These are phyloP conservation scores for Melanchra persicariae DNA, from an alignment of 2,888 invertebrate species.

Conservation along the genomic window DNA sequence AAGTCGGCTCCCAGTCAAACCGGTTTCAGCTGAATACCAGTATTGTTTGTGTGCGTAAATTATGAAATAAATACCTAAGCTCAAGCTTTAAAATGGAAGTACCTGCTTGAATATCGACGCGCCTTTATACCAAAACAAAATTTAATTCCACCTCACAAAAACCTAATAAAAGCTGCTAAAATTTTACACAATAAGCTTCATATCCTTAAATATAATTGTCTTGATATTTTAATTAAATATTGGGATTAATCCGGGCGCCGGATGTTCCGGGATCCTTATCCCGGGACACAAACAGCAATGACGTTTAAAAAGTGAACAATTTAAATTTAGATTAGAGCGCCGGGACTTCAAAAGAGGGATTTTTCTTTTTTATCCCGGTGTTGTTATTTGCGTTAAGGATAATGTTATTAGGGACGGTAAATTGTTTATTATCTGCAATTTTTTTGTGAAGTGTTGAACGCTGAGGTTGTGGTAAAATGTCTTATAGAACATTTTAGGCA, in stretches of 20 bases:
- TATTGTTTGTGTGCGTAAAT: no score
- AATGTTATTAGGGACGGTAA: conserved; percentile 4
- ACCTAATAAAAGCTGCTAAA: conserved; percentile 10
- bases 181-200: conserved; percentile 19
- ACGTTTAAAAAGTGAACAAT: conserved; percentile 51
- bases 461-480: not conserved
- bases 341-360: conserved; percentile 33
- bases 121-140: not conserved
- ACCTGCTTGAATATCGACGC: not conserved
- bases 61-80: no score
- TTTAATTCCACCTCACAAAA: not conserved
- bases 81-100: no score
- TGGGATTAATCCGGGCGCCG: conserved; percentile 24
- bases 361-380: conserved; percentile 16
- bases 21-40: no score
- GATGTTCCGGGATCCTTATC: conserved; percentile 29
- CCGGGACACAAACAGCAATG: conserved; percentile 33
- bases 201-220: conserved; percentile 31
- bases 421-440: conserved; percentile 5
- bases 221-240: conserved; percentile 53
- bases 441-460: not conserved
- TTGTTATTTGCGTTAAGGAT: conserved; percentile 11
- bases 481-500: not conserved
- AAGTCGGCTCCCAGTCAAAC: no score
- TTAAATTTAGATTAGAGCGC: conserved; percentile 55